Conservation (phyloP, 1,140 invertebrate genomes). For the Zaprionus taronus region DNA sequence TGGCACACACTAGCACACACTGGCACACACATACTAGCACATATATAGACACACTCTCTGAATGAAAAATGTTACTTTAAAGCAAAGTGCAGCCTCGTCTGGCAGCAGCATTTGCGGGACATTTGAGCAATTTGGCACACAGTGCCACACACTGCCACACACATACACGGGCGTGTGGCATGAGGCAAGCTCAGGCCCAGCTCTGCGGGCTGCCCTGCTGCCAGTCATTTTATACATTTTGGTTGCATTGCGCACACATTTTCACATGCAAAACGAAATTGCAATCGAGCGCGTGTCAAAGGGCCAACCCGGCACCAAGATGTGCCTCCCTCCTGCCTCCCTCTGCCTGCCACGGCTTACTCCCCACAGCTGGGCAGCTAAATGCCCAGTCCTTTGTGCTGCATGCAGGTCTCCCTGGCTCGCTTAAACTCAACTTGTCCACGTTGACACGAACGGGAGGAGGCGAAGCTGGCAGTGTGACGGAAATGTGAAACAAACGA, state of each 20-base stretch:
- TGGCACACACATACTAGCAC: constrained; percentile 11
- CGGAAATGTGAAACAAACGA: constrained; percentile 79
- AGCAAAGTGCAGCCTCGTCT: constrained; percentile 56
- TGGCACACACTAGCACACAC: constrained; percentile 12
- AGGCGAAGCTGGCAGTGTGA: constrained; percentile 51
- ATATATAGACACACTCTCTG: constrained; percentile 2
- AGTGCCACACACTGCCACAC: background rate
- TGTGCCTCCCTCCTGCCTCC: constrained; percentile 27
- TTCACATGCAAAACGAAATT: constrained; percentile 69
- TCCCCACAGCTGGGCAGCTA: constrained; percentile 44
- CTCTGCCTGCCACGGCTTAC: background rate
- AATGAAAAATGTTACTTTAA: constrained; percentile 77
- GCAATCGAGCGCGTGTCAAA: constrained; percentile 78
- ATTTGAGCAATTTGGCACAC: constrained; percentile 61
- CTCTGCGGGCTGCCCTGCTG: constrained; percentile 43
- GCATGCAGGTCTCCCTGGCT: constrained; percentile 30
- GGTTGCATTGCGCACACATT: constrained; percentile 41
- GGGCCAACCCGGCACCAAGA: constrained; percentile 62
- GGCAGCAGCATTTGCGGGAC: constrained; percentile 44
- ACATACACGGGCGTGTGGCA: background rate
- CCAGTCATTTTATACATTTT: constrained; percentile 73
- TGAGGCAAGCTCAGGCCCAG: background rate
- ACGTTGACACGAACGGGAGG: constrained; percentile 62
- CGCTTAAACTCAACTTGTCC: constrained; percentile 80
- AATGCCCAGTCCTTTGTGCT: constrained; percentile 67